phyloP scores from a whole-genome alignment of 2,888 invertebrate genomes.

The Drosophila pseudotalamancana region DNA sequence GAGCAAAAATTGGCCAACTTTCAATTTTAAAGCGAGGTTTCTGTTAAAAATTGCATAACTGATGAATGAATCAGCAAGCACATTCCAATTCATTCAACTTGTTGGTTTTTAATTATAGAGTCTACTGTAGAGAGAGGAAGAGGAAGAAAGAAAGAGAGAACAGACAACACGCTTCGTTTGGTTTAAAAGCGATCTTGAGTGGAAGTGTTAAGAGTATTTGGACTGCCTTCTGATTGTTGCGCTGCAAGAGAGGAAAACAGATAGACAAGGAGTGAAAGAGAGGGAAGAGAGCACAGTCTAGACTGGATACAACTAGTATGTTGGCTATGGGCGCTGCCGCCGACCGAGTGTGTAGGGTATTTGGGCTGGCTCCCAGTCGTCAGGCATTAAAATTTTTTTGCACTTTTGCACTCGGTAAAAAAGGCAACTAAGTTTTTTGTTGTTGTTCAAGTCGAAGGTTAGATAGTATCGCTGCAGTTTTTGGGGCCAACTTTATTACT shows the following conservation, averaged over 20 bases:
- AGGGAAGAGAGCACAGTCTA: not conserved
- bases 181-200: no score
- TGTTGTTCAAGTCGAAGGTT: conserved; percentile 76
- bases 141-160: no score
- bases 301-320: not conserved
- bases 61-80: not conserved
- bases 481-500: conserved; percentile 10
- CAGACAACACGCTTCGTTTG: no score
- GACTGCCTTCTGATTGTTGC: no score
- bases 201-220: no score
- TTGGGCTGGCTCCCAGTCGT: conserved; percentile 22
- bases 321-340: no score
- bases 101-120: not conserved
- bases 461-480: conserved; percentile 60
- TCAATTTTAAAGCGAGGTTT: not conserved
- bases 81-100: not conserved
- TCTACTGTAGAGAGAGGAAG: not conserved
- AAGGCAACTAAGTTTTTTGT: conserved; percentile 9
- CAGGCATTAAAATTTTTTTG: conserved; percentile 29
- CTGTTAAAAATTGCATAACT: not conserved
- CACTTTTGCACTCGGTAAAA: conserved; percentile 72
- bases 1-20: not conserved
- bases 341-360: not conserved
- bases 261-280: not conserved
- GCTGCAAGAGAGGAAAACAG: no score